Evolutionary conservation across 2,888 invertebrate genomes (phyloP).

Genomic region (Drosophila aldrichi): DNA sequence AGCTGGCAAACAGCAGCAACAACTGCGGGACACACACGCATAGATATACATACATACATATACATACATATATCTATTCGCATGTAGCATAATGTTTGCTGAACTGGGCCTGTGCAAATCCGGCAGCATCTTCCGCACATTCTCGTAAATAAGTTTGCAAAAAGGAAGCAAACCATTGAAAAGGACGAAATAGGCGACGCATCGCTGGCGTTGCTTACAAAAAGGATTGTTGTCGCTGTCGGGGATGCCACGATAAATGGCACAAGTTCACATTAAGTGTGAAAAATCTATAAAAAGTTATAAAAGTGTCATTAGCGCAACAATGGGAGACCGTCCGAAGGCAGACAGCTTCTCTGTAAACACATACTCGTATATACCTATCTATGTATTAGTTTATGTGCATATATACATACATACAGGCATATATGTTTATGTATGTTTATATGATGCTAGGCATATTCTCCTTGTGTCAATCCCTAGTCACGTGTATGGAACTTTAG

Average conservation of each 20-base stretch:
- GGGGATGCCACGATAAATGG: conserved; percentile 64
- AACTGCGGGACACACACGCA: conserved; percentile 28
- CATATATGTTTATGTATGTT: not conserved
- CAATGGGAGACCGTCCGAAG: conserved; percentile 43
- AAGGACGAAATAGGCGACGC: conserved; percentile 49
- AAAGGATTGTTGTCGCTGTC: conserved; percentile 73
- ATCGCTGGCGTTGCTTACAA: conserved; percentile 45
- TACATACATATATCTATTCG: conserved; percentile 31
- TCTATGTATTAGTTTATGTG: not conserved
- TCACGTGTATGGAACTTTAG: conserved; percentile 29
- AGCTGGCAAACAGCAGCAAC: conserved; percentile 42
- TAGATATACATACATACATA: not conserved
- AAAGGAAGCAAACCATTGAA: conserved; percentile 40
- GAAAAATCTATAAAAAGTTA: conserved; percentile 81
- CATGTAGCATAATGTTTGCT: conserved; percentile 42
- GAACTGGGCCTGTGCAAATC: conserved; percentile 55
- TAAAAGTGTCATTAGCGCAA: conserved; percentile 80
- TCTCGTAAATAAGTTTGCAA: conserved; percentile 71
- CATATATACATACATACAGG: not conserved
- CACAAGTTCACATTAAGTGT: conserved; percentile 77
- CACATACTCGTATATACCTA: no score
- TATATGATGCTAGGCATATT: not conserved
- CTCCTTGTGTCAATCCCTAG: no score
- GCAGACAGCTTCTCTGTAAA: conserved; percentile 21
- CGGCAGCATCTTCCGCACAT: conserved; percentile 67